These are phyloP conservation scores for Daboia siamensis DNA, from an alignment of 2,113 vertebrate genomes.

Conservation along the genomic window DNA sequence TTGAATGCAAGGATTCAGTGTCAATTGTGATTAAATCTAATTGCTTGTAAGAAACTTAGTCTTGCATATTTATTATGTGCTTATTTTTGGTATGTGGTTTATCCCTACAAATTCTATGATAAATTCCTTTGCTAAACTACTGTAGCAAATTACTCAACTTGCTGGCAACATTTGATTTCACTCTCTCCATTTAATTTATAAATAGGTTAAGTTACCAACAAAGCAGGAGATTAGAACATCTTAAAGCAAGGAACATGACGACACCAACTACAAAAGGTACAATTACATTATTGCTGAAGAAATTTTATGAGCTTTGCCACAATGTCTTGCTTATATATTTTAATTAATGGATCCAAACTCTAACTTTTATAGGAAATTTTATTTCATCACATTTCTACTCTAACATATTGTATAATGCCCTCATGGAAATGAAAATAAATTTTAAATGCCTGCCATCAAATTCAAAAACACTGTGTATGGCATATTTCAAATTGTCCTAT, in stretches of 20 bases:
- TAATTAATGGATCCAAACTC: not conserved
- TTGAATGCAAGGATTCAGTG: conserved; percentile 29
- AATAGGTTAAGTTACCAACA: conserved; percentile 21
- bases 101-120: not conserved
- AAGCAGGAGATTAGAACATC: conserved; percentile 4
- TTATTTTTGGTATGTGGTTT: conserved; percentile 22
- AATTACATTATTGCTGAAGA: not conserved
- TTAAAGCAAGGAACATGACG: conserved; percentile 1
- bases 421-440: not conserved
- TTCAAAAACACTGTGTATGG: not conserved
- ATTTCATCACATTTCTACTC: not conserved
- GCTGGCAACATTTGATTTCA: conserved; percentile 20
- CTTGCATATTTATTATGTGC: not conserved
- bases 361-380: not conserved
- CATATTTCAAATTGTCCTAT: not conserved
- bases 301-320: conserved; percentile 16
- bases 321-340: not conserved
- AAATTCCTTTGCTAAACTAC: conserved; percentile 23
- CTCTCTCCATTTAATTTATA: conserved; percentile 33
- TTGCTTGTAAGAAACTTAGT: conserved; percentile 25
- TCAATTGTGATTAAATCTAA: not conserved
- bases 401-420: not conserved
- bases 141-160: conserved; percentile 19
- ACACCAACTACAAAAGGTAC: conserved; percentile 13
- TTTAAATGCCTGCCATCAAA: not conserved